Evolutionary conservation across 1,140 invertebrate species (phyloP), one percentile per base, ranked within the genome.

Genomic region (Drosophila sucinea): DNA sequence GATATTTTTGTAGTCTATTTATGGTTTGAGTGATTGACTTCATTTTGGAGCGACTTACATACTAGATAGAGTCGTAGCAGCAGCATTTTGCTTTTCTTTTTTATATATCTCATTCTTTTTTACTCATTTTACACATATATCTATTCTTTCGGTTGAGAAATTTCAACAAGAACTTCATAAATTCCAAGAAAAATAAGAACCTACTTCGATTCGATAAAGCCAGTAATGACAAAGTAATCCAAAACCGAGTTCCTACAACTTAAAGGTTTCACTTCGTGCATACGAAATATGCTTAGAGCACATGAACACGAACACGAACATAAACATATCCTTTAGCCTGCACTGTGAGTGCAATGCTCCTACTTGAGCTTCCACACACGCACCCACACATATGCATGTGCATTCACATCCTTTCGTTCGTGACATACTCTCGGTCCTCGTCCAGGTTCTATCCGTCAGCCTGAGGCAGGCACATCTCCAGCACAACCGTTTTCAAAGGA

Each of bases 1-100:
- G 44, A 51, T 51, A 27, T 27, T 81, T 17, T 70, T 70, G 33
- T 35, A 67, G 69, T 56, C 10, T 4, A 40, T 35, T 38, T 17
- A 33, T 57, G 74, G 84, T 81, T 78, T 87, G 84, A 84, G 84
- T 87, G 84, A 87, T 87, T 87, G 84, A 87, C 77, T 87, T 80
- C 70, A 70, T 77, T 72, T 69, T 38, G 29, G 29, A 8, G 44
- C 25, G 25, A 23, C 30, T 63, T 63, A 63, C n/a, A 27, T 6
- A 8, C 35, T 51, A 57, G 51, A 54, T 41, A 4, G 41, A 29
- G 55, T 17, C 44, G 11, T 33, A 10, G 10, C 35, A 38, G 35
- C 35, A 38, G 35, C 35, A 10, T 35, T 30, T 23, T 30, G 3
- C 23, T n/a, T 61, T 29, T 10, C 29, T 32, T 10, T 1, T 40